Percentiles rank a stretch among this genome's conserved stretches.
phyloP scores from a whole-genome alignment of 2,888 invertebrate species.

The Eueremaeus valkanovi region DNA sequence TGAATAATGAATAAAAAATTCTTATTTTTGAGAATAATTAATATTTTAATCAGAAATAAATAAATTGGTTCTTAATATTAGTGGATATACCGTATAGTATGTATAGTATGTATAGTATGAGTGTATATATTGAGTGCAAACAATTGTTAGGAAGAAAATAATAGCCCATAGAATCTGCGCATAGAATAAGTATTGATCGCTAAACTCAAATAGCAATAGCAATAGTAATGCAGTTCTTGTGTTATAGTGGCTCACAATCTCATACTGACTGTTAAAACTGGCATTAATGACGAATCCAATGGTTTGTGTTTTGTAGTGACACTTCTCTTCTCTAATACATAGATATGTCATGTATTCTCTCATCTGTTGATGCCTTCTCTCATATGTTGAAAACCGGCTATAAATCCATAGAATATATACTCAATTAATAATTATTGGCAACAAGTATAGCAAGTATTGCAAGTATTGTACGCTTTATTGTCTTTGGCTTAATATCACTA shows the following conservation, averaged over 20 bases:
- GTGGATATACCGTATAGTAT: too few species aligned
- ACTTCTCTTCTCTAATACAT: conserved; percentile 2
- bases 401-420: not conserved
- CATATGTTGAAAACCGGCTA: not conserved
- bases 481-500: not conserved
- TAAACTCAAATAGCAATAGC: not conserved
- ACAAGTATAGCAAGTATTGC: not conserved
- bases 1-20: too few species aligned
- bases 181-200: conserved; percentile 24
- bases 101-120: too few species aligned
- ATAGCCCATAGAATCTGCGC: conserved; percentile 13
- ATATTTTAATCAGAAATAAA: too few species aligned
- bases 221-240: conserved; percentile 26
- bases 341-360: conserved; percentile 20
- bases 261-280: conserved; percentile 7
- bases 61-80: too few species aligned
- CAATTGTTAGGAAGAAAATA: not conserved
- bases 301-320: conserved; percentile 23
- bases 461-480: not conserved
- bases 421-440: not conserved
- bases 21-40: too few species aligned
- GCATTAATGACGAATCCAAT: conserved; percentile 18
- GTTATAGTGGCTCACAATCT: conserved; percentile 18
- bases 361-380: conserved; percentile 25
- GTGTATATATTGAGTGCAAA: not conserved